Conservation (phyloP, 1,140 invertebrate species). For the Myzus persicae region DNA sequence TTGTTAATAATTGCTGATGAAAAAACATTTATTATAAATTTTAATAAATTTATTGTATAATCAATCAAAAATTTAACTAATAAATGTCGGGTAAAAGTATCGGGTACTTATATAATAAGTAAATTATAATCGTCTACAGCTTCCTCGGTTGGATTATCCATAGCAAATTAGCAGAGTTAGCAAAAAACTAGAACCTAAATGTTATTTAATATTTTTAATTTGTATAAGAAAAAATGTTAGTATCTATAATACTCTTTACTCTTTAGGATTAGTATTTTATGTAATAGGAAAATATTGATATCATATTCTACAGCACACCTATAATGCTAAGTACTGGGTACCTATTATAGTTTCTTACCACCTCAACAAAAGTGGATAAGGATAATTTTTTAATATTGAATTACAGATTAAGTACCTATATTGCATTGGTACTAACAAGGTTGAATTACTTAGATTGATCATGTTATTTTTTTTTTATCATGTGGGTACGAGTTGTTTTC, state of each 20-base stretch:
- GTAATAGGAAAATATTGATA: too few relatives aligned
- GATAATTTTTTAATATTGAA: slow-evolving; percentile 13
- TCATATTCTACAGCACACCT: too few relatives aligned
- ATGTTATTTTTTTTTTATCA: background rate
- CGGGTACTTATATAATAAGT: too few relatives aligned
- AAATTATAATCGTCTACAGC: too few relatives aligned
- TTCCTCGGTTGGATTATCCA: background rate
- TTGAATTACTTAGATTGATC: background rate
- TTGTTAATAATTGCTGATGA: too few relatives aligned
- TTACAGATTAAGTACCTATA: background rate
- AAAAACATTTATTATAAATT: too few relatives aligned
- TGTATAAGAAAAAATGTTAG: background rate
- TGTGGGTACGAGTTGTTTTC: background rate
- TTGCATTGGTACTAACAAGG: background rate
- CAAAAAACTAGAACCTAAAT: background rate
- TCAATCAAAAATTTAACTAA: too few relatives aligned
- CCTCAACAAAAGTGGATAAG: background rate
- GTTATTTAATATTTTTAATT: background rate
- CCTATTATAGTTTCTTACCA: background rate
- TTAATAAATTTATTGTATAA: too few relatives aligned
- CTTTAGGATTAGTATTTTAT: too few relatives aligned
- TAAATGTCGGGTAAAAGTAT: background rate
- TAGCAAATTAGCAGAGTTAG: too few relatives aligned
- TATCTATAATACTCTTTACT: too few relatives aligned
- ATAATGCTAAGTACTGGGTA: too few relatives aligned